These are phyloP conservation scores for Pelagia noctiluca DNA, from an alignment of 30 jellyfish, hydroid and myxozoan genomes.

Conservation along the genomic window DNA sequence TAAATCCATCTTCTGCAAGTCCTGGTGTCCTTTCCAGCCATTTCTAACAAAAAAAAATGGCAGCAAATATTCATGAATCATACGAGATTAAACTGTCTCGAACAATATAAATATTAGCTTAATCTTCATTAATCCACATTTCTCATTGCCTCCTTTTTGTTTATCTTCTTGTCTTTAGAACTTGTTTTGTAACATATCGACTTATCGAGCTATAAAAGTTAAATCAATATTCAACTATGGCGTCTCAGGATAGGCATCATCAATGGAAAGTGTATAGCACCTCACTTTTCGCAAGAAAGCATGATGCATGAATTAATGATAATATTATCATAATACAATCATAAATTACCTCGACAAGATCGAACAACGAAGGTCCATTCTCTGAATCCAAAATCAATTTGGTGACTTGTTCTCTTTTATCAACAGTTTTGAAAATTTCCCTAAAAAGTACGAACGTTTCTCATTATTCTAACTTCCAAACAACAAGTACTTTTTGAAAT, in stretches of 20 bases:
- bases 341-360: constrained; percentile 64
- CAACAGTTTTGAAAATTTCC: constrained; percentile 68
- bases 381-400: constrained; percentile 39
- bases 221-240: too few species aligned
- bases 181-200: too few species aligned
- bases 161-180: too few species aligned
- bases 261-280: too few species aligned
- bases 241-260: too few species aligned
- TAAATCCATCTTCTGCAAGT: constrained; percentile 55
- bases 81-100: background rate
- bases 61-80: background rate
- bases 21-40: constrained; percentile 96
- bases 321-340: background rate
- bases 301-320: background rate
- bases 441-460: constrained; percentile 12
- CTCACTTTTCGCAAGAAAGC: too few species aligned
- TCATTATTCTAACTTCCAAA: too few species aligned
- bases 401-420: constrained; percentile 21
- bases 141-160: too few species aligned
- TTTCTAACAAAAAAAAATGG: constrained; percentile 30
- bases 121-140: background rate
- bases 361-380: constrained; percentile 70
- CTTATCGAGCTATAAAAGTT: too few species aligned
- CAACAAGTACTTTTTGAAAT: too few species aligned
- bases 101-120: background rate